Percentiles rank a stretch among this genome's conserved stretches.
Conservation (phyloP, 2,888 invertebrate genomes). For the Augiades crinisus region DNA sequence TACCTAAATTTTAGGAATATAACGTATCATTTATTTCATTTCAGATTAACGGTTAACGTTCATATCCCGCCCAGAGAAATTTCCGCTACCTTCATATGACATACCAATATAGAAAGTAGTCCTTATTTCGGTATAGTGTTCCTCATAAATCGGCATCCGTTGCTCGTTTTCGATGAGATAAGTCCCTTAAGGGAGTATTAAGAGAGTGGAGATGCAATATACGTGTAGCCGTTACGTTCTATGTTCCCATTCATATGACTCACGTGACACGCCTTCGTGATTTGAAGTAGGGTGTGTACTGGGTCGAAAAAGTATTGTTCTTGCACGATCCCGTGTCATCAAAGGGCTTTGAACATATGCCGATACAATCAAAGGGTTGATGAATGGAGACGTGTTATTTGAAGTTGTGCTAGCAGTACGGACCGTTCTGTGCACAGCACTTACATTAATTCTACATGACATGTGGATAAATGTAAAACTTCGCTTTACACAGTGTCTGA, state of each 20-base stretch:
- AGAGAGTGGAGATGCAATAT: neutral
- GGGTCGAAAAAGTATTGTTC: constrained; percentile 6
- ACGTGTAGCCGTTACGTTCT: neutral
- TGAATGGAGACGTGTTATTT: neutral
- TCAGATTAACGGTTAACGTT: too few relatives aligned
- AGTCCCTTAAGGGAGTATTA: neutral
- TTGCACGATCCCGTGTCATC: neutral
- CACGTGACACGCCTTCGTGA: neutral
- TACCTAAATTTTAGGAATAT: too few relatives aligned
- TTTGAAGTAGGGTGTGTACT: neutral
- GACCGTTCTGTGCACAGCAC: neutral
- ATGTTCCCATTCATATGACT: neutral
- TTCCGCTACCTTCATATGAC: too few relatives aligned
- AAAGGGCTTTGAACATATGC: neutral
- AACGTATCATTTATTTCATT: too few relatives aligned
- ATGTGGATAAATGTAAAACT: too few relatives aligned
- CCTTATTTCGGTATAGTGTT: too few relatives aligned
- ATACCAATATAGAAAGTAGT: too few relatives aligned
- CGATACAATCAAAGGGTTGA: neutral
- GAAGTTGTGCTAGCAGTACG: neutral
- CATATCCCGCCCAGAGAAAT: too few relatives aligned
- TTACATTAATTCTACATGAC: too few relatives aligned
- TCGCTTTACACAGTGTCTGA: too few relatives aligned
- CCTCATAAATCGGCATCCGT: too few relatives aligned
- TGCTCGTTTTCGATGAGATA: neutral